Evolutionary conservation across 2,888 invertebrate species (phyloP).

Genomic region (Lysandra bellargus): DNA sequence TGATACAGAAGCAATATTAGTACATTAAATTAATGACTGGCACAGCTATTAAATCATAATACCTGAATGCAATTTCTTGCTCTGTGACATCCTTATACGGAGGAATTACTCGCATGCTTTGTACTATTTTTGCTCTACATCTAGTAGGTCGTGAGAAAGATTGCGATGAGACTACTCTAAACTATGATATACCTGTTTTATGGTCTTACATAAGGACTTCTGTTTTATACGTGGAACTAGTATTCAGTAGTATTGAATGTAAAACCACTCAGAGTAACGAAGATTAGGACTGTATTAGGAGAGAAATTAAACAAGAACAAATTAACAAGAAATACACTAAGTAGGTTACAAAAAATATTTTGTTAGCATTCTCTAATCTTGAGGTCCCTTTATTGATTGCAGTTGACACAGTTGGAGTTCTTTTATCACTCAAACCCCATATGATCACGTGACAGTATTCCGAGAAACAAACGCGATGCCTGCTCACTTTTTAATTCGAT

Average conservation of each 20-base stretch:
- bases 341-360: not conserved
- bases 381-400: not conserved
- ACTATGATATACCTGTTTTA: constrained; percentile 11
- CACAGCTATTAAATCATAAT: not conserved
- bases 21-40: not conserved
- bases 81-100: constrained; percentile 44
- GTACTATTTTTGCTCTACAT: constrained; percentile 22
- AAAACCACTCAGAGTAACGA: not conserved
- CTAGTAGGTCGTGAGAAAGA: constrained; percentile 33
- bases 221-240: not conserved
- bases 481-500: constrained; percentile 33
- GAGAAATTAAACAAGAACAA: not conserved
- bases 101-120: constrained; percentile 31
- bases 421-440: constrained; percentile 7
- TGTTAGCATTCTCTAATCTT: not conserved
- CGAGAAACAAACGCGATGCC: constrained; percentile 35
- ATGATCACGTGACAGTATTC: constrained; percentile 33
- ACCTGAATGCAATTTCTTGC: constrained; percentile 38
- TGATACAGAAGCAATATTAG: not conserved
- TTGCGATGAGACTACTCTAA: constrained; percentile 32
- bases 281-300: not conserved
- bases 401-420: constrained; percentile 5
- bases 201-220: not conserved
- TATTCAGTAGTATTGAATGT: not conserved
- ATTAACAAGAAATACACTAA: not conserved